Percentiles rank a stretch among this genome's conserved stretches.
These are phyloP conservation scores for Anthoptus insignis DNA, from an alignment of 2,888 invertebrate species.

Conservation along the genomic window DNA sequence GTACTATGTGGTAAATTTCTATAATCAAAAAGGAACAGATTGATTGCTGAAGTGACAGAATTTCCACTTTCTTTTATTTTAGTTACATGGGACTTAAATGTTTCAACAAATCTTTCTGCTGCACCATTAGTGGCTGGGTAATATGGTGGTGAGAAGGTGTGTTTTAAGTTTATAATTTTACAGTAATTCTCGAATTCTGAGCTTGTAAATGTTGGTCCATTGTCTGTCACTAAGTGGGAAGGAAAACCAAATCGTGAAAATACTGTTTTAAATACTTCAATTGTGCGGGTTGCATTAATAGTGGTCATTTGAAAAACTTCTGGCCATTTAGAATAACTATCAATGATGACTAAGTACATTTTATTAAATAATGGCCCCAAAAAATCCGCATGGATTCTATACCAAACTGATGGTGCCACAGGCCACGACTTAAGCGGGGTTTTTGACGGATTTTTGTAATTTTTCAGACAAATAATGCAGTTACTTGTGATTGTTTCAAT, in stretches of 20 bases:
- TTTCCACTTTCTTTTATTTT: no score
- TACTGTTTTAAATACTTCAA: constrained; percentile 42
- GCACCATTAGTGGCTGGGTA: constrained; percentile 44
- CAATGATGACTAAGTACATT: constrained; percentile 36
- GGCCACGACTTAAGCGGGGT: constrained; percentile 29
- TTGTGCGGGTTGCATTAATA: constrained; percentile 29
- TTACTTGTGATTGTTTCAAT: constrained; percentile 25
- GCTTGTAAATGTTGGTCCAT: constrained; percentile 30
- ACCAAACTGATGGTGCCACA: constrained; percentile 33
- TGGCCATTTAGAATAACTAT: constrained; percentile 36
- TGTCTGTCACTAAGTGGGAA: constrained; percentile 37
- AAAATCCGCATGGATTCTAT: constrained; percentile 39
- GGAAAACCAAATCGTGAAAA: constrained; percentile 44
- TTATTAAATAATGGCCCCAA: constrained; percentile 34
- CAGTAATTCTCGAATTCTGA: constrained; percentile 43
- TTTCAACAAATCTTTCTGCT: constrained; percentile 44
- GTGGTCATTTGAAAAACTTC: constrained; percentile 39
- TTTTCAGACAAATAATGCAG: constrained; percentile 19
- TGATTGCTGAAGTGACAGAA: no score
- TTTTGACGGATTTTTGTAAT: constrained; percentile 25
- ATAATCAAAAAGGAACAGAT: no score
- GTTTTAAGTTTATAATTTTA: constrained; percentile 34
- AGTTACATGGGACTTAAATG: constrained; percentile 16
- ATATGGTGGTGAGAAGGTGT: constrained; percentile 42
- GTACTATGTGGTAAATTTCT: no score